Percentiles rank a stretch among this genome's conserved stretches.
phyloP scores from a whole-genome alignment of 2,113 vertebrate species.

The Elachura formosa region DNA sequence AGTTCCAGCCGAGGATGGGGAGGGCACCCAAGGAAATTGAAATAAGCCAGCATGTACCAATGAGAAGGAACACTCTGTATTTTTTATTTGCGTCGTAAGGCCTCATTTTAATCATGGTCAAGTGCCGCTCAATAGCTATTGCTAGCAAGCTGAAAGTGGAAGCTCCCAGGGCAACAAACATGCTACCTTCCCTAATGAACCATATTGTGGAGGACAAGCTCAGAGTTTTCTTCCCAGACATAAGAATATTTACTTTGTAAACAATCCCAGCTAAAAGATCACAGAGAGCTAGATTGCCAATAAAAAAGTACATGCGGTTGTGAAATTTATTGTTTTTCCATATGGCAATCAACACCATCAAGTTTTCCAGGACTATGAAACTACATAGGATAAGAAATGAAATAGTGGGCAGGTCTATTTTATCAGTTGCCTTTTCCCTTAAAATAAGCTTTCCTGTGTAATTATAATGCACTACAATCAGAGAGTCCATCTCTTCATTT shows the following conservation, averaged over 20 bases:
- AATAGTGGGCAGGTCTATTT: conserved; percentile 66
- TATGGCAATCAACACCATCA: conserved; percentile 90
- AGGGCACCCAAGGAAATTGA: conserved; percentile 84
- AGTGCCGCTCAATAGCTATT: conserved; percentile 92
- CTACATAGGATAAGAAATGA: conserved; percentile 85
- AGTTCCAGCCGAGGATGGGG: conserved; percentile 96
- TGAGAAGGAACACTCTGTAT: conserved; percentile 91
- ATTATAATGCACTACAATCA: conserved; percentile 84
- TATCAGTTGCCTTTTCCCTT: conserved; percentile 59
- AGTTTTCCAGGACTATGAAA: conserved; percentile 91
- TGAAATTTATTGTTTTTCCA: conserved; percentile 94
- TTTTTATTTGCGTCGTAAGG: conserved; percentile 91
- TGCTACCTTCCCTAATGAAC: conserved; percentile 92
- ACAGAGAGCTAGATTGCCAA: conserved; percentile 93
- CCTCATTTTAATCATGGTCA: conserved; percentile 99
- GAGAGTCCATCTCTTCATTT: conserved; percentile 59
- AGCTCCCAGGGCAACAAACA: conserved; percentile 90
- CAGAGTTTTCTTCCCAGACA: conserved; percentile 88
- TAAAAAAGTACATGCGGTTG: conserved; percentile 98
- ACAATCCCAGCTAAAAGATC: conserved; percentile 88
- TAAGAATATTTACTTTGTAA: conserved; percentile 89
- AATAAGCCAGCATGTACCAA: conserved; percentile 91
- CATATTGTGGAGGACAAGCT: conserved; percentile 82
- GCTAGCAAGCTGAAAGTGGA: conserved; percentile 94
- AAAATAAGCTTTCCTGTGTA: conserved; percentile 85